These are phyloP conservation scores for Limanda limanda DNA, from an alignment of 2,113 vertebrate genomes.

Conservation along the genomic window DNA sequence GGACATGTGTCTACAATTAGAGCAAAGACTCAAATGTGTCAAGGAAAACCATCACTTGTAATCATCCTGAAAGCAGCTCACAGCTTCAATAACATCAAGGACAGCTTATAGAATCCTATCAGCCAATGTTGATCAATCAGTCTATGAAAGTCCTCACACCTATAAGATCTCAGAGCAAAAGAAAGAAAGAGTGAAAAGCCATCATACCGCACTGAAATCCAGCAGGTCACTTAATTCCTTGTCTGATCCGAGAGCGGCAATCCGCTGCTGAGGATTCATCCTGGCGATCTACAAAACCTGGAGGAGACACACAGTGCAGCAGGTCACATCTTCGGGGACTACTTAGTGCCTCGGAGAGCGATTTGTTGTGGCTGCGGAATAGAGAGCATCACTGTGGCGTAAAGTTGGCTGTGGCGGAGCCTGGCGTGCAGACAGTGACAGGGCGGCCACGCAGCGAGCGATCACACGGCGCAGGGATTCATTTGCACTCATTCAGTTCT, in stretches of 20 bases:
- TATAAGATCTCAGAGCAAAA: constrained; percentile 12
- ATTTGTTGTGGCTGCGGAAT: constrained; percentile 48
- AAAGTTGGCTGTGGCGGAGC: constrained; percentile 47
- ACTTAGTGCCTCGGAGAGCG: constrained; percentile 22
- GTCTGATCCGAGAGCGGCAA: constrained; percentile 98
- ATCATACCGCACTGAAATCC: constrained; percentile 98
- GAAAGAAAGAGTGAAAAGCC: constrained; percentile 18
- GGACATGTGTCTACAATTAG: constrained; percentile 19
- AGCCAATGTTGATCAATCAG: background rate
- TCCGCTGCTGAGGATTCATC: constrained; percentile 99
- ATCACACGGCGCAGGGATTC: background rate
- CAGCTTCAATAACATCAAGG: background rate
- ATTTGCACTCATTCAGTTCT: background rate
- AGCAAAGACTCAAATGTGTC: background rate
- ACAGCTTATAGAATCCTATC: background rate
- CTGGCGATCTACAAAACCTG: constrained; percentile 87
- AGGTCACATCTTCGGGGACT: constrained; percentile 47
- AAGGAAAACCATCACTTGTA: constrained; percentile 1
- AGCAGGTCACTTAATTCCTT: constrained; percentile 99
- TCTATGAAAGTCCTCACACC: constrained; percentile 6
- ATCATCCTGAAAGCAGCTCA: background rate
- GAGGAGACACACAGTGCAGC: constrained; percentile 67
- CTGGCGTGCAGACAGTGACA: constrained; percentile 6
- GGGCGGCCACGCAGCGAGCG: background rate
- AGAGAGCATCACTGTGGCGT: constrained; percentile 38